Conservation (phyloP, 2,797 vertebrate species). For the Siniperca undulata region DNA sequence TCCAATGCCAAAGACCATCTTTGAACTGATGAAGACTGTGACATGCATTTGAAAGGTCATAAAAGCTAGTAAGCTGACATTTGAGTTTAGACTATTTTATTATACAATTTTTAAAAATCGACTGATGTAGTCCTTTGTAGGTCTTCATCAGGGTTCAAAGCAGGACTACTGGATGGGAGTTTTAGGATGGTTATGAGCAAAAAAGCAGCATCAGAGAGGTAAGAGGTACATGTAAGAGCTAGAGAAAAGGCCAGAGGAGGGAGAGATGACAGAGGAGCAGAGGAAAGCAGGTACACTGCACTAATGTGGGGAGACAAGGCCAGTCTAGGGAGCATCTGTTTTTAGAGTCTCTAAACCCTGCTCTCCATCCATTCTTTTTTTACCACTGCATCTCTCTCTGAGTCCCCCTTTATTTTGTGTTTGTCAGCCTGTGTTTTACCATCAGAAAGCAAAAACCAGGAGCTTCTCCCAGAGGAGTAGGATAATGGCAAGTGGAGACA, state of each 20-base stretch:
- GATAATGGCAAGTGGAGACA: conserved; percentile 38
- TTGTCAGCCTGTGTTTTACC: conserved; percentile 32
- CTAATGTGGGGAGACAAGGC: conserved; percentile 78
- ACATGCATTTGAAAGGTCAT: conserved; percentile 1
- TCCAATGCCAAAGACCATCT: background rate
- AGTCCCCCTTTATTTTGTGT: conserved; percentile 17
- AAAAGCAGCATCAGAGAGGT: background rate
- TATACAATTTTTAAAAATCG: background rate
- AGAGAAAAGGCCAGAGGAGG: conserved; percentile 22
- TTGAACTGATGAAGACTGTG: background rate
- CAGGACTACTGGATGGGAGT: background rate
- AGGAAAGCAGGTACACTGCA: conserved; percentile 52
- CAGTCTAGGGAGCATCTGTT: conserved; percentile 77
- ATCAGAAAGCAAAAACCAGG: conserved; percentile 39
- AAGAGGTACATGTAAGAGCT: conserved; percentile 35
- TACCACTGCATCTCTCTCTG: conserved; percentile 18
- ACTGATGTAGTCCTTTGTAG: background rate
- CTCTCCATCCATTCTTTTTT: conserved; percentile 41
- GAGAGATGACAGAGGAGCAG: conserved; percentile 21
- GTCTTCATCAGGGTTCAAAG: background rate
- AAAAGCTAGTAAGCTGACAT: background rate
- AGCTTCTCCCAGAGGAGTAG: conserved; percentile 45
- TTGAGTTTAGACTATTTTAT: background rate
- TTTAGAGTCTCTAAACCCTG: conserved; percentile 66
- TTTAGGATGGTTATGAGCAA: background rate